phyloP scores from a whole-genome alignment of 2,888 invertebrate genomes.

The Lymantria dispar region DNA sequence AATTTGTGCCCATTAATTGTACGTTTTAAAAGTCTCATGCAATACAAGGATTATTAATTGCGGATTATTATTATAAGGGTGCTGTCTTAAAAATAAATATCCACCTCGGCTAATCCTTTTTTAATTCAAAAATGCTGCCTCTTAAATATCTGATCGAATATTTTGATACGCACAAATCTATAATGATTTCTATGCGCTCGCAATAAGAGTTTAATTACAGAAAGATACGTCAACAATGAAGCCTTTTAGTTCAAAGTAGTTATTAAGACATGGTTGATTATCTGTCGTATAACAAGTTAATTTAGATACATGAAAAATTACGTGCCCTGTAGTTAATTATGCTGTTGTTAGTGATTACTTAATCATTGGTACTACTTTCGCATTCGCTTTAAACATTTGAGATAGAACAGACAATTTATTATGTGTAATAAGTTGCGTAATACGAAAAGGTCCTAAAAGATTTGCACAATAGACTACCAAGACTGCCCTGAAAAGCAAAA shows the following conservation, averaged over 20 bases:
- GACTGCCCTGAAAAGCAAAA: too few species aligned
- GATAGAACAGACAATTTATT: too few species aligned
- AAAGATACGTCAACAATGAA: conserved; percentile 12
- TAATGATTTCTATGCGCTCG: conserved; percentile 34
- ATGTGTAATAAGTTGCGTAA: too few species aligned
- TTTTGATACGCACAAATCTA: conserved; percentile 43
- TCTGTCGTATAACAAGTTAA: conserved; percentile 25
- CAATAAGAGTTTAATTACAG: conserved; percentile 22
- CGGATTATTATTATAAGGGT: too few species aligned
- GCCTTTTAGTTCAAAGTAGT: conserved; percentile 16
- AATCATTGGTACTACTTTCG: neutral
- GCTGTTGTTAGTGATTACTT: neutral
- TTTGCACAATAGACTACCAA: too few species aligned
- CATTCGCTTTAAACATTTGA: neutral
- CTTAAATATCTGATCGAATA: conserved; percentile 23
- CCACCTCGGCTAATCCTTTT: too few species aligned
- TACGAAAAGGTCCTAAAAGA: too few species aligned
- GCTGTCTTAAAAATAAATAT: too few species aligned
- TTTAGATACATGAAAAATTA: conserved; percentile 19
- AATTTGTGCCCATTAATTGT: too few species aligned
- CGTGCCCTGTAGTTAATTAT: conserved; percentile 1
- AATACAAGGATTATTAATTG: too few species aligned
- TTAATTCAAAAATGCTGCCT: conserved; percentile 8
- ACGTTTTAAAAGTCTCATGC: too few species aligned
- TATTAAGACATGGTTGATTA: conserved; percentile 31